Evolutionary conservation across 2,797 vertebrate species (phyloP).

Genomic region (Enteromius unitaeniatus): DNA sequence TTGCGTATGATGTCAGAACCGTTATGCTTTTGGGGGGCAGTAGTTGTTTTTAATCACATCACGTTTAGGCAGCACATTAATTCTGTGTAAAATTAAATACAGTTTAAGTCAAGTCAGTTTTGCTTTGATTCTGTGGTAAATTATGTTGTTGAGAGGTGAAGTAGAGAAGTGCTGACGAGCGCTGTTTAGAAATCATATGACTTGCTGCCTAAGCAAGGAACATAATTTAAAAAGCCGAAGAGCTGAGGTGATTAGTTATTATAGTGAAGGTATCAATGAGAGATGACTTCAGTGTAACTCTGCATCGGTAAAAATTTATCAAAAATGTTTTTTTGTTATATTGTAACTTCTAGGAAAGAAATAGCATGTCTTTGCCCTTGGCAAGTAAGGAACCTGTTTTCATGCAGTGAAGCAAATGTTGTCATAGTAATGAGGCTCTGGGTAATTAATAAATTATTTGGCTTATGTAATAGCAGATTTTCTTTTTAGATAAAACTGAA

Average conservation of each 20-base stretch:
- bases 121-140: not conserved
- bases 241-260: not conserved
- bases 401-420: conserved; percentile 9
- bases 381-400: not conserved
- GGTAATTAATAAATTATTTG: conserved; percentile 19
- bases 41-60: conserved; percentile 1
- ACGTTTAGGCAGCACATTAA: not conserved
- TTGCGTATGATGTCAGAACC: not conserved
- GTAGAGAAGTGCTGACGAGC: conserved; percentile 12
- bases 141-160: not conserved
- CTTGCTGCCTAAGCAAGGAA: not conserved
- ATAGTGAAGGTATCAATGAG: not conserved
- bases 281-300: not conserved
- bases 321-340: not conserved
- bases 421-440: not conserved
- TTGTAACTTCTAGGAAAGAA: not conserved
- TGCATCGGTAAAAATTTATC: not conserved
- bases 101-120: not conserved
- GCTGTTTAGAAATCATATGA: not conserved
- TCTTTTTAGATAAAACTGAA: not conserved
- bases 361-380: not conserved
- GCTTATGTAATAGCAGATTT: not conserved
- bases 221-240: not conserved
- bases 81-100: not conserved
- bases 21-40: not conserved